Base-by-base conservation (phyloP, 2,888 invertebrate species). In the Tethea ocularis region DNA sequence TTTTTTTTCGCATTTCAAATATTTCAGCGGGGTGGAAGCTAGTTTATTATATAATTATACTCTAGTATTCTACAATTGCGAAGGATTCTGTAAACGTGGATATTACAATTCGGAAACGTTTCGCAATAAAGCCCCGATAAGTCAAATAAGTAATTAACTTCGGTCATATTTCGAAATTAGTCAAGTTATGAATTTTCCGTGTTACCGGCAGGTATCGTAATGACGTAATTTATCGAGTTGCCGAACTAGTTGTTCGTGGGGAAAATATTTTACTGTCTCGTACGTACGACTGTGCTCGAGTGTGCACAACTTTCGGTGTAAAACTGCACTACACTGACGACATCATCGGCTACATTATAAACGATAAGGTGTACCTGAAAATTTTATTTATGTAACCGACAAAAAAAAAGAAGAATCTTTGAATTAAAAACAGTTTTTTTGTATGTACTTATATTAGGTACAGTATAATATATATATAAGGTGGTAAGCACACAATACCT, bases 241-340 rank as follows among this genome's bases (percentile, higher is more conserved):
- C 67, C 74, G 62, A 79, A 80, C 73, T 77, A 67, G 71, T 72
- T 61, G 74, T 75, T 79, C 77, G 77, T 77, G 78, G 73, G 74
- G 79, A 82, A n/a, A 82, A 83, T 84, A 83, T 84, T 82, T 79
- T 77, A 80, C 75, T 71, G 77, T 76, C 60, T 51, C 52, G 58
- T 57, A 52, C 63, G 62, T 33, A 33, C 33, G 11, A 57, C 52
- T 57, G 71, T 71, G 66, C 76, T 83, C 69, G 76, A 85, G 82
- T 78, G 78, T 71, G 77, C 78, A 77, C 78, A 79, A 82, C 77
- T 83, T 87, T 83, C 66, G 74, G 84, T 85, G 86, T 86, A 84
- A 81, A 78, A 77, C 76, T 77, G 77, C 72, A 79, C 82, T 74
- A 75, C 65, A 62, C 66, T 63, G 57, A 63, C 54, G 58, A 52